Conservation (phyloP, 2,888 invertebrate genomes). For the Hybos culiciformis region DNA sequence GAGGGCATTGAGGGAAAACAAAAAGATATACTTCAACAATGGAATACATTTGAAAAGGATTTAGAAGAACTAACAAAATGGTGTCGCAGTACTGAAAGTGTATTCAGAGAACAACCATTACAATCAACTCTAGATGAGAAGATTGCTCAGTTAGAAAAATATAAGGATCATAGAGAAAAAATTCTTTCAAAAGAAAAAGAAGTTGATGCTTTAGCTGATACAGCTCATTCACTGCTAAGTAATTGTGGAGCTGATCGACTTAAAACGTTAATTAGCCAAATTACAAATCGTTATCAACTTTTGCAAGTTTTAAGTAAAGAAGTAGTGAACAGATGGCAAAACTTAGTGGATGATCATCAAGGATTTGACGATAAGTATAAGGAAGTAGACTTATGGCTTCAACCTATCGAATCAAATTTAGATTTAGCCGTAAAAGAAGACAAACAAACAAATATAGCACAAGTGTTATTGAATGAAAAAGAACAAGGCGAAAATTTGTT, state of each 20-base stretch:
- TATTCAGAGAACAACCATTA: constrained; percentile 73
- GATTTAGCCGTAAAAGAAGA: constrained; percentile 47
- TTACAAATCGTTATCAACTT: constrained; percentile 75
- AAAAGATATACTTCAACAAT: constrained; percentile 59
- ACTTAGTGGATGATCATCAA: constrained; percentile 69
- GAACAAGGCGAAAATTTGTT: constrained; percentile 75
- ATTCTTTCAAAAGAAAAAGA: constrained; percentile 70
- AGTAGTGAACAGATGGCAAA: constrained; percentile 71
- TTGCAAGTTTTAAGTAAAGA: constrained; percentile 71
- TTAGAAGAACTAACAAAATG: constrained; percentile 71
- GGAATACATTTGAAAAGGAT: constrained; percentile 75
- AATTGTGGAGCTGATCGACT: constrained; percentile 72
- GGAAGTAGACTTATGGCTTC: constrained; percentile 64
- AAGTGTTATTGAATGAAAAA: constrained; percentile 60
- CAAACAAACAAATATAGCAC: constrained; percentile 52
- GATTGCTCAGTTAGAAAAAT: constrained; percentile 53
- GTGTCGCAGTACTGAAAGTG: constrained; percentile 71
- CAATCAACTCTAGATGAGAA: constrained; percentile 73
- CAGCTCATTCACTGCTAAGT: constrained; percentile 73
- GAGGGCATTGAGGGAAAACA: constrained; percentile 58
- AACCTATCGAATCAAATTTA: constrained; percentile 59
- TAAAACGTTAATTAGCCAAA: constrained; percentile 74
- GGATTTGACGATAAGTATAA: constrained; percentile 60
- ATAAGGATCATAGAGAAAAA: constrained; percentile 59
- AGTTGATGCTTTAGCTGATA: constrained; percentile 78